phyloP scores from a whole-genome alignment of 2,888 invertebrate species.

The Machimus atricapillus region DNA sequence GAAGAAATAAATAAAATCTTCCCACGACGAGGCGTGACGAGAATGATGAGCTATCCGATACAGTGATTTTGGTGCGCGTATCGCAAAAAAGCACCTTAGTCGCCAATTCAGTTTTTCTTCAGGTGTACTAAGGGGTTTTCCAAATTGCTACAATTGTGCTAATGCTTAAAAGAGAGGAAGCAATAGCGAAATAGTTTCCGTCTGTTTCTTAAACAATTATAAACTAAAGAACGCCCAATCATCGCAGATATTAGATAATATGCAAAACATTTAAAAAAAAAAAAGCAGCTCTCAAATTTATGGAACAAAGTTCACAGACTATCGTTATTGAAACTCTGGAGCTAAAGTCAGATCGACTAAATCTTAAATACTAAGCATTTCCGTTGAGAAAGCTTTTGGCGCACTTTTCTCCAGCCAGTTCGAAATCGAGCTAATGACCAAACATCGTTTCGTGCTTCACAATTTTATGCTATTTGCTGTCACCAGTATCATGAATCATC shows the following conservation, averaged over 20 bases:
- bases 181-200: background rate
- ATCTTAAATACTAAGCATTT: constrained; percentile 17
- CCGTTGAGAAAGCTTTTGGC: background rate
- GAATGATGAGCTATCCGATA: constrained; percentile 1
- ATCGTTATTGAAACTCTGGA: background rate
- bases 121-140: background rate
- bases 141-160: background rate
- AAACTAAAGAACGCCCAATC: background rate
- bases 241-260: background rate
- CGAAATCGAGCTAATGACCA: background rate
- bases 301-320: background rate
- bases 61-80: background rate
- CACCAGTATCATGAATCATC: background rate
- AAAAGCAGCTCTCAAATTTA: background rate
- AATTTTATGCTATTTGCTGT: background rate
- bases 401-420: background rate
- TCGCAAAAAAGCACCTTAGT: background rate
- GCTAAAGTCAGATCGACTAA: background rate
- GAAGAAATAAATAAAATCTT: background rate
- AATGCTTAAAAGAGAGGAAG: background rate
- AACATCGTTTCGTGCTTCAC: background rate
- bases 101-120: background rate
- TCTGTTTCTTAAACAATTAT: background rate
- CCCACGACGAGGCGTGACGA: background rate
- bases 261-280: background rate